These are phyloP conservation scores for Tokudaia tokunoshimensis DNA, from an alignment of 2,797 vertebrate genomes.

Conservation along the genomic window DNA sequence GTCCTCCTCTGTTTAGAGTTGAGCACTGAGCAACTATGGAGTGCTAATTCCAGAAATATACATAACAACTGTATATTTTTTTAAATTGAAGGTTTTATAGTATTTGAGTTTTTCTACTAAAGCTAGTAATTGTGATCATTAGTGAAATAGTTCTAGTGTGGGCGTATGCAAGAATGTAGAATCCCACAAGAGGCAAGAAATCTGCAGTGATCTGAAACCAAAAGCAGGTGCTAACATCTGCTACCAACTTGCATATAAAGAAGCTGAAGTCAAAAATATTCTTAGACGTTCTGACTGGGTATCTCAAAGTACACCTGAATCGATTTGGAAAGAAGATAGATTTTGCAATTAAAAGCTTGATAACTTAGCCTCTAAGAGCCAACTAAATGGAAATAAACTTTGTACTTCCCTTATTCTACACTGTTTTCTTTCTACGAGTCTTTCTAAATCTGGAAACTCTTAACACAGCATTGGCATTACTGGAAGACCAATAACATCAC, in stretches of 20 bases:
- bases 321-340: constrained; percentile 28
- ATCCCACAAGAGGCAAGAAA: not conserved
- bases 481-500: constrained; percentile 9
- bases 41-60: constrained; percentile 31
- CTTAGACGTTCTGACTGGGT: not conserved
- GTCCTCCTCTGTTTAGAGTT: not conserved
- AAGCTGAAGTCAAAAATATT: constrained; percentile 41
- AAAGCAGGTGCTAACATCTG: constrained; percentile 36
- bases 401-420: not conserved
- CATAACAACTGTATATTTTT: not conserved
- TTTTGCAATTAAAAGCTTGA: not conserved
- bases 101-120: not conserved
- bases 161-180: not conserved
- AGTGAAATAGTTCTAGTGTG: constrained; percentile 22
- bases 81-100: not conserved
- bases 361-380: not conserved
- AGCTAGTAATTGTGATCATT: constrained; percentile 1
- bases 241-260: not conserved
- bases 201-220: not conserved
- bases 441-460: constrained; percentile 40
- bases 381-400: constrained; percentile 40
- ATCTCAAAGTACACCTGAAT: not conserved
- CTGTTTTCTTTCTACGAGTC: not conserved
- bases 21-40: not conserved
- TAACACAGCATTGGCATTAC: not conserved